Evolutionary conservation across 2,888 invertebrate genomes (phyloP), one percentile per base, ranked within the genome.

Genomic region (Pandemis cinnamomeana): DNA sequence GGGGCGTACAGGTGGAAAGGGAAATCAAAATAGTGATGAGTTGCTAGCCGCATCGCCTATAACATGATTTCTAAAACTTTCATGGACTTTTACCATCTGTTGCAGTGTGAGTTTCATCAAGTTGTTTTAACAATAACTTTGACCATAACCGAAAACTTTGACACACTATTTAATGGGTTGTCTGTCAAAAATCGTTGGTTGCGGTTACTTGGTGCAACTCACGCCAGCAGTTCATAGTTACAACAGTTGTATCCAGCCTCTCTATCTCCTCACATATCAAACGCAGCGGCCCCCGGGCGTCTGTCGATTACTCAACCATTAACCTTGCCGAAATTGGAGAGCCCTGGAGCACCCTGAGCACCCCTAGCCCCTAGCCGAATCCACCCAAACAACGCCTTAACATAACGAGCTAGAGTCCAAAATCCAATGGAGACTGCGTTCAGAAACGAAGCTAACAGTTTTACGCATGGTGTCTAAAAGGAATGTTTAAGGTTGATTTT

Each of bases 301-400:
- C 84, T 83, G 88, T 86, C 91, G 89, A 90, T 91, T 89, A 91
- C 88, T 87, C 83, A 87, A 87, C 90, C 91, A 91, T 92, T 91
- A 90, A 89, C 87, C 87, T 87, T 85, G 83, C 85, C 80, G 76
- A 81, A 83, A 84, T 83, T 82, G 82, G 82, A 84, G 80, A 79
- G 82, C 83, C 72, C 68, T 75, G 58, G 63, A 77, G 63, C 58
- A 67, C 82, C 78, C 85, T 85, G 55, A 20, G 55, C 79, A 79
- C 51, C 51, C 13, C n/a, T 5, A 51, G 51, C n/a, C 13, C 82
- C 78, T 78, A 78, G 81, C 81, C 79, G 80, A 76, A 80, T 80
- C 60, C 66, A 41, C 67, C 63, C 46, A 82, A 82, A 78, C 51
- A 67, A 76, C 64, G 83, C 85, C 80, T 75, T 81, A 82, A 71